Evolutionary conservation across 2,113 vertebrate species (phyloP).

Genomic region (Varanus komodoensis): DNA sequence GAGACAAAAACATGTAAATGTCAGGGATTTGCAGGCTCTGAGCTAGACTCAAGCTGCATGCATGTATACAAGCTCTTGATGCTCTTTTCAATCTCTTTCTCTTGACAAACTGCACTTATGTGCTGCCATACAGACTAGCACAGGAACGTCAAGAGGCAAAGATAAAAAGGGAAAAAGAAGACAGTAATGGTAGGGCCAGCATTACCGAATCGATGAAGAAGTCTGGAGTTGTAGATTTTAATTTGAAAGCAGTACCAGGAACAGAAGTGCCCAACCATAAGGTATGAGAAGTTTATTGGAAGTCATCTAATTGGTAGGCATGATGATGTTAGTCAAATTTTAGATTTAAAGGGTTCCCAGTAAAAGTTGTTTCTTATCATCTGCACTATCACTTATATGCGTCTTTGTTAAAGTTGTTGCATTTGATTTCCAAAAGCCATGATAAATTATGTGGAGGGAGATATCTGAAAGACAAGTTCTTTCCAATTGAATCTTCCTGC

Average conservation of each 20-base stretch:
- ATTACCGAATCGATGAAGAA: conserved; percentile 80
- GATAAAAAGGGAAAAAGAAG: conserved; percentile 66
- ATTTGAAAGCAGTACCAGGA: conserved; percentile 94
- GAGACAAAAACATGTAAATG: neutral
- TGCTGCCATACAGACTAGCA: conserved; percentile 78
- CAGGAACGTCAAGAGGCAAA: conserved; percentile 82
- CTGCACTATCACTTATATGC: neutral
- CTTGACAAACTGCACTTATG: neutral
- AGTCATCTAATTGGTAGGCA: neutral
- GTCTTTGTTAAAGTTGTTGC: conserved; percentile 9
- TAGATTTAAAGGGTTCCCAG: neutral
- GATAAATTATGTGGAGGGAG: neutral
- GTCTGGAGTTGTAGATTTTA: conserved; percentile 85
- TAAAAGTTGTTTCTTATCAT: neutral
- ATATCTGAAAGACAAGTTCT: too few relatives aligned
- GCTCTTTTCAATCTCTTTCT: neutral
- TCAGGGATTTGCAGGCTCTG: neutral
- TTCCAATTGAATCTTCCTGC: too few relatives aligned
- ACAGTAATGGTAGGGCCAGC: conserved; percentile 30
- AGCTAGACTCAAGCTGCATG: neutral
- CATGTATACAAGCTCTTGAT: neutral
- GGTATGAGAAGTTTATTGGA: conserved; percentile 68
- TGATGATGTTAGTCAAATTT: neutral
- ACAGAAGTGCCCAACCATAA: conserved; percentile 92
- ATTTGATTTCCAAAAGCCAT: neutral